Base-by-base conservation (phyloP, 2,888 invertebrate species). In the Pseudococcus jackbeardsleyi region DNA sequence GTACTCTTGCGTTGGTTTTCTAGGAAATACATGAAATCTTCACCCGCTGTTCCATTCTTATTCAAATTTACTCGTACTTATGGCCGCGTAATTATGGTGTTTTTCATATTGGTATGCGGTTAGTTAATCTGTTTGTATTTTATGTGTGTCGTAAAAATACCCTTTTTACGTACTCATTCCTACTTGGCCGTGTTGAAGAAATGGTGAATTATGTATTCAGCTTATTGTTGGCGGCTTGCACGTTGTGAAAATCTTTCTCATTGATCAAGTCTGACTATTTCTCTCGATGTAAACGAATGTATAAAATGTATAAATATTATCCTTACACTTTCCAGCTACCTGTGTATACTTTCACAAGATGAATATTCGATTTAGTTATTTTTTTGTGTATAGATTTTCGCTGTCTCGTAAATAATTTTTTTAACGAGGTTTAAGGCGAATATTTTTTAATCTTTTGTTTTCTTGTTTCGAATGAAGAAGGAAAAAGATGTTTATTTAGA, bases 11-110 rank as follows among this genome's bases (percentile, higher is more conserved):
- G 46, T 46, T 5, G 46, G 12, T 11, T 46, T 46, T 46, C 46
- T 46, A 8, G 46, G 46, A 46, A 46, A 46, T 12, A 46, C 17
- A 33, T 15, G 1, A 33, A 33, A 33, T 77, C 77, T 39, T 77
- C 77, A 22, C 77, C 77, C 77, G 77, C 77, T 77, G 77, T 77
- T 77, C 39, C 39, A 77, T 77, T 77, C 77, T 77, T 77, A 77
- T 77, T 77, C 77, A 77, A 77, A 77, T 77, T 77, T 26, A 39
- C 2, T 33, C 17, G 26, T 17, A 50, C 50, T 50, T 50, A 50
- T 50, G 77, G 77, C 77, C 5, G 6, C 39, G 33, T 77, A 77
- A 77, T 77, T 77, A 33, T 39, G 77, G 22, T 77, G 77, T 33
- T 77, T 77, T 77, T 77, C 77, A 77, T 33, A 77, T 77, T 77